A percentile compares a stretch with the other conserved stretches of the same genome.
Evolutionary conservation across 2,888 invertebrate species (phyloP).

Genomic region (Chromoteleia sp.): DNA sequence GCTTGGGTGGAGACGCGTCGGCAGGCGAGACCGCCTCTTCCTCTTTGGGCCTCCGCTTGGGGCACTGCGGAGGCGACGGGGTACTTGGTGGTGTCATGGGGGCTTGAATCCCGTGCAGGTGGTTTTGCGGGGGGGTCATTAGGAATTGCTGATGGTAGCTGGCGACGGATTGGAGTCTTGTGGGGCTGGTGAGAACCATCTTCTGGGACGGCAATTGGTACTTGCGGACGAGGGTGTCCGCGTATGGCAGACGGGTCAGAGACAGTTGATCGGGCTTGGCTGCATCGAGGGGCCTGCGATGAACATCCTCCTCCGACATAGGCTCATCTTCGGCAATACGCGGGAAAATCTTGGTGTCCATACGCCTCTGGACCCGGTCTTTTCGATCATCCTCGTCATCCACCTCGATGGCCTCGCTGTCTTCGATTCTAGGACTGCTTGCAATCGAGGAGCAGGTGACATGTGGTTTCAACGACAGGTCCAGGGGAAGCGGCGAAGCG

Average conservation of each 20-base stretch:
- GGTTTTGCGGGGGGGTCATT: slow-evolving; percentile 78
- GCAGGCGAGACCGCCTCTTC: slow-evolving; percentile 70
- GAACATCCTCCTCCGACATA: slow-evolving; percentile 26
- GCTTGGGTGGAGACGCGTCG: slow-evolving; percentile 20
- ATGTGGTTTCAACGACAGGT: slow-evolving; percentile 89
- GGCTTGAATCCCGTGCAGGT: slow-evolving; percentile 81
- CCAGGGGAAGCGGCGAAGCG: slow-evolving; percentile 87
- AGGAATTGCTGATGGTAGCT: slow-evolving; percentile 79
- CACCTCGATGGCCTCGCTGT: slow-evolving; percentile 76
- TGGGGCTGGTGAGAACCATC: slow-evolving; percentile 65
- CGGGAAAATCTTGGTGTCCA: slow-evolving; percentile 47
- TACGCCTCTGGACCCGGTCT: slow-evolving; percentile 64
- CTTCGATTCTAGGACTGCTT: slow-evolving; percentile 69
- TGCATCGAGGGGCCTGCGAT: background rate
- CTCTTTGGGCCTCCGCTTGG: slow-evolving; percentile 84
- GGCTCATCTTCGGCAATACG: slow-evolving; percentile 66
- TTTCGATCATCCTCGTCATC: slow-evolving; percentile 78
- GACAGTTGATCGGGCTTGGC: slow-evolving; percentile 32
- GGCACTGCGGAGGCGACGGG: slow-evolving; percentile 89
- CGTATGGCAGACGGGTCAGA: slow-evolving; percentile 42
- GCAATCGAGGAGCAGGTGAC: slow-evolving; percentile 56
- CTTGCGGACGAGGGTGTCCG: slow-evolving; percentile 57
- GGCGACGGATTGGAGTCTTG: slow-evolving; percentile 62
- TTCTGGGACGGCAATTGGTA: slow-evolving; percentile 74
- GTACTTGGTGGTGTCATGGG: slow-evolving; percentile 92